Evolutionary conservation across 2,797 vertebrate genomes (phyloP).

Genomic region (Cryptoprocta ferox): DNA sequence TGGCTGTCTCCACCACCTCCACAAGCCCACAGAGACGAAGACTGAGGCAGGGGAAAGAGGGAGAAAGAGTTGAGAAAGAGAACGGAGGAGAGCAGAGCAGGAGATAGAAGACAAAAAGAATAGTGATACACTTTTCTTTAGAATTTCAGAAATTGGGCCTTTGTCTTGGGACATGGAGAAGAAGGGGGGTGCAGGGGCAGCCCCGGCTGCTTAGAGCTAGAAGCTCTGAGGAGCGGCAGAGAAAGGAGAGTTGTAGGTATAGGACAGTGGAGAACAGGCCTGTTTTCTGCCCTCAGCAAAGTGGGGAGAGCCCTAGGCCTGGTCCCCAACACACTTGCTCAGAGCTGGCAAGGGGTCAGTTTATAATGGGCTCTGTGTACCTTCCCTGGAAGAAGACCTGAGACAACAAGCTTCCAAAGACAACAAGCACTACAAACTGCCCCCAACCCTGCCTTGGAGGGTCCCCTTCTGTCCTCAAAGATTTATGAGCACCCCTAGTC

Average conservation of each 20-base stretch:
- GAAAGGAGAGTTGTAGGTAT: neutral
- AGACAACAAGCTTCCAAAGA: neutral
- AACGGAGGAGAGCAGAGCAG: neutral
- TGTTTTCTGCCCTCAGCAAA: neutral
- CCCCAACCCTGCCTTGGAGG: neutral
- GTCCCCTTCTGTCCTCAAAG: neutral
- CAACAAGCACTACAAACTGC: neutral
- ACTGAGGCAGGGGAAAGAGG: neutral
- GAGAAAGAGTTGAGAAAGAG: neutral
- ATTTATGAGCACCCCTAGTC: neutral
- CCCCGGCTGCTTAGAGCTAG: accelerated
- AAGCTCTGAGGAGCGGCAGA: neutral
- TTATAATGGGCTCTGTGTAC: neutral
- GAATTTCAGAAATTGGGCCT: neutral
- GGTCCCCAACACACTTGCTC: neutral
- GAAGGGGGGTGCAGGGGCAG: no score
- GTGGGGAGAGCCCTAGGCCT: neutral
- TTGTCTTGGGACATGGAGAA: neutral
- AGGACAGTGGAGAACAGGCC: neutral
- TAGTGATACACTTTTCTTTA: neutral
- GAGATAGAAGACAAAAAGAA: neutral
- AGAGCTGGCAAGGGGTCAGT: neutral
- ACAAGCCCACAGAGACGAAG: neutral
- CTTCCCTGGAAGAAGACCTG: neutral
- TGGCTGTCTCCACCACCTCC: neutral